A percentile compares a stretch with the other conserved stretches of the same genome.
Evolutionary conservation across 1,140 invertebrate species (phyloP).

Genomic region (Gryllus bimaculatus): DNA sequence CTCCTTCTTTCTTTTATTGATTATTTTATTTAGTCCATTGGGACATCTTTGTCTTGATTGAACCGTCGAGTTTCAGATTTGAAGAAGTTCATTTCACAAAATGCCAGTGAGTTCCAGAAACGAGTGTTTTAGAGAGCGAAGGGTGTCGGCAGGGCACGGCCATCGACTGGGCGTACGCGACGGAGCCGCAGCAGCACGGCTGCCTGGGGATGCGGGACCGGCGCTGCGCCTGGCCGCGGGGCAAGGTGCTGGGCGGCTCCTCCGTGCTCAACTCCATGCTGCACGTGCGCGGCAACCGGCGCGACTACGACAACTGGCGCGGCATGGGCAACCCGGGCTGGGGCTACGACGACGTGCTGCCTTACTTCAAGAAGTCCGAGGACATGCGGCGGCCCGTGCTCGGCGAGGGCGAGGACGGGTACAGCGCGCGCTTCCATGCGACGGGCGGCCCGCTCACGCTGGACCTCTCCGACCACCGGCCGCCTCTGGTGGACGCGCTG

Average conservation of each 20-base stretch:
- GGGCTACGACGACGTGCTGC: constrained; percentile 40
- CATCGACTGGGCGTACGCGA: constrained; percentile 43
- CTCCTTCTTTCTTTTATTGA: no score
- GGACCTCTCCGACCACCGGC: constrained; percentile 74
- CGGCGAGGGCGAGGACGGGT: neutral
- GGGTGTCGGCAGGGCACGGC: constrained; percentile 18
- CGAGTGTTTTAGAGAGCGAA: no score
- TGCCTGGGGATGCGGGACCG: constrained; percentile 34
- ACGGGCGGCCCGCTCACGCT: constrained; percentile 57
- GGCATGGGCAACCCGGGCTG: constrained; percentile 37
- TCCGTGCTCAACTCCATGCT: constrained; percentile 49
- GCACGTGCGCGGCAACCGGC: constrained; percentile 46
- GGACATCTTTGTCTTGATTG: no score
- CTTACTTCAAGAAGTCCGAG: constrained; percentile 35
- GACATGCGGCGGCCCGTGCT: constrained; percentile 26
- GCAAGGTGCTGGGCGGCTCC: constrained; percentile 39
- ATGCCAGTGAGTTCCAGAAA: no score
- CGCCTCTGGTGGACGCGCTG: constrained; percentile 72
- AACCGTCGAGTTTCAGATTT: no score
- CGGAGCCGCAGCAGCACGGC: constrained; percentile 37
- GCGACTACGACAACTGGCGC: constrained; percentile 48
- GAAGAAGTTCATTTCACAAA: no score
- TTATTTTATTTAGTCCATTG: no score
- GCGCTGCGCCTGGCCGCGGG: constrained; percentile 37
- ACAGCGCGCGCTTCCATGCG: constrained; percentile 18